Evolutionary conservation across 2,888 invertebrate genomes (phyloP), one percentile per base, ranked within the genome.

Genomic region (Micoletzkya japonica): DNA sequence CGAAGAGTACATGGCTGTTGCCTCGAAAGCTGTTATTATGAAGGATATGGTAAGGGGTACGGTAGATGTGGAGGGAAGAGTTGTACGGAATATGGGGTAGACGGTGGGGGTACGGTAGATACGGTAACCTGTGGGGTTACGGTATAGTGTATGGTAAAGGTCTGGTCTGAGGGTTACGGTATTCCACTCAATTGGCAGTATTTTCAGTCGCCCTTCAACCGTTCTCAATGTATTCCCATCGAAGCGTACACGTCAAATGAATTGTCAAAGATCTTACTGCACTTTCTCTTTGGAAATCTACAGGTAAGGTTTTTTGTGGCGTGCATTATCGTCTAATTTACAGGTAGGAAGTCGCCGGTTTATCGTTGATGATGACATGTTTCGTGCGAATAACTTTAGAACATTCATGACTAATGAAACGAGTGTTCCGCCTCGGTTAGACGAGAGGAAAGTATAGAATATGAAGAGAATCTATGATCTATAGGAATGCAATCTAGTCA

Each of bases 341-440:
- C 26, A 69, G 69, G 50, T 69, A 17, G 59, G 56, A 26, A 34
- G 50, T n/a, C 59, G 50, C 50, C 69, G 69, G 28, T 69, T 14
- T 39, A 4, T 69, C 26, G 52, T 59, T 14, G 59, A 58, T 17
- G 69, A 69, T 28, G 69, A 69, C 26, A 26, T 26, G 20, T 69
- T 69, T n/a, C 58, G 59, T 4, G 69, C 56, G 24, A 69, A 69
- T 34, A 59, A 57, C 59, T 69, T 59, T 59, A 44, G 69, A 4
- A 69, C 58, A 10, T 69, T 50, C 20, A 69, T 69, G 69, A 20
- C 30, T 28, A 69, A 69, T 34, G 69, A 69, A 39, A 69, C 69
- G 26, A 69, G 49, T 34, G 39, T 69, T 26, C 69, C 69, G 20
- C 69, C 69, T 17, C 36, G 69, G 24, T 69, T 69, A 57, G 36